Evolutionary conservation across 2,113 vertebrate species (phyloP), one percentile per base, ranked within the genome.

Genomic region (Nymphicus hollandicus): DNA sequence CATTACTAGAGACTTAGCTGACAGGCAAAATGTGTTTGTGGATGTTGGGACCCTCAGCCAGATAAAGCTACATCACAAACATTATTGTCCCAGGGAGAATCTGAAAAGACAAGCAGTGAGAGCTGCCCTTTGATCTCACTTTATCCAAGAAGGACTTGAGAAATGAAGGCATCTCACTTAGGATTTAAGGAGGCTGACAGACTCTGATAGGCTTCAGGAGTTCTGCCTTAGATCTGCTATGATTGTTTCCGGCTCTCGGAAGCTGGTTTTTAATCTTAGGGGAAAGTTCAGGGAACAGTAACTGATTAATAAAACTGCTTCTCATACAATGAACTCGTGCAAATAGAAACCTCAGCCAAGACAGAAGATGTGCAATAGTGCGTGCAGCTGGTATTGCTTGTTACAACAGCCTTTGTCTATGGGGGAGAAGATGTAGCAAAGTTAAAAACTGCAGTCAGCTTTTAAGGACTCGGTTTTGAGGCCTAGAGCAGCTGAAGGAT

Each of bases 261-360:
- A 87, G 61, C 35, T 81, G 83, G 1, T 89, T 92, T 95, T 89
- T 58, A 91, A 69, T 96, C 85, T 89, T 91, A 18, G 93, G 88
- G 72, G 90, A 95, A 96, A 95, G 88, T 94, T 96, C 94, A 91
- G 79, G 76, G 83, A 86, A 71, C 5, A 0, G 94, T 96, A 94
- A 94, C 88, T 91, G 91, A 96, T 94, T 81, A 93, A 96, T 95
- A 93, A 95, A 90, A 55, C 83, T 64, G 28, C 71, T 88, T 93
- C 73, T 91, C 0, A 0, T 94, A 46, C 77, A 28, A 28, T 91
- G 91, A 91, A 86, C 91, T 89, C 2, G 0, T 66, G 78, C 88
- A 96, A 90, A 96, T 17, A 91, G 74, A 93, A 91, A 86, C 89
- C 66, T 66, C 74, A 80, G 78, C 70, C 76, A 33, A 92, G 87